Evolutionary conservation across 2,797 vertebrate genomes (phyloP), one percentile per base, ranked within the genome.

Genomic region (Diplodus sargus): DNA sequence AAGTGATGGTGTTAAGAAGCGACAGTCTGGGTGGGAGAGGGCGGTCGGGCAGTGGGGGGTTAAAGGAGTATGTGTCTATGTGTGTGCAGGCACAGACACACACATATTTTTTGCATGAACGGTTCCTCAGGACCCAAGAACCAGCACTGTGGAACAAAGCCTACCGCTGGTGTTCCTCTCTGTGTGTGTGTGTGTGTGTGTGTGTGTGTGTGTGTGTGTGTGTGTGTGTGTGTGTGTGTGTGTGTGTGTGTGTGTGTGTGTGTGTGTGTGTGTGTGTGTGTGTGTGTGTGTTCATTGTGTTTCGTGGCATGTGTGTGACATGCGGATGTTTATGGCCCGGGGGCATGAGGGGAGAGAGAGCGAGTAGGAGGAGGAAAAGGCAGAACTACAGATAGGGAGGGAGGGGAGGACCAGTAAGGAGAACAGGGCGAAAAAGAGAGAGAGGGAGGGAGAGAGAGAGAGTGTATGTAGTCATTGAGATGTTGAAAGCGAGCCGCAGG

Each of bases 401-500:
- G 85, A 79, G 78, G 79, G 76, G 81, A 82, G 83, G 79, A 82
- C 51, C 73, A 72, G 84, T 17, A 83, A 89, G 74, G 79, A 87
- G 78, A 83, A 84, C 62, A 62, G 70, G 56, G 73, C 70, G 79
- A 64, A 54, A 65, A 58, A 62, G 66, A 85, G 73, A 71, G 74
- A 70, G 78, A 79, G 57, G 76, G 85, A 79, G 78, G 77, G 76
- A 62, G 66, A 85, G 73, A 62, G 66, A 85, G 73, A 34, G 28
- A 69, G 85, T 72, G 82, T 83, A 56, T 90, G 91, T 86, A 91
- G 91, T 92, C 91, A 92, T 90, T 93, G 90, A 92, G 92, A 92
- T 89, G 91, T 92, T 93, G 92, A 92, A 91, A 92, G 90, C 76
- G 68, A 90, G 91, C 92, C 81, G 82, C 91, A 86, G 91, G 92